Base-by-base conservation (phyloP, 2,888 invertebrate species). In the Phaedon cochleariae region DNA sequence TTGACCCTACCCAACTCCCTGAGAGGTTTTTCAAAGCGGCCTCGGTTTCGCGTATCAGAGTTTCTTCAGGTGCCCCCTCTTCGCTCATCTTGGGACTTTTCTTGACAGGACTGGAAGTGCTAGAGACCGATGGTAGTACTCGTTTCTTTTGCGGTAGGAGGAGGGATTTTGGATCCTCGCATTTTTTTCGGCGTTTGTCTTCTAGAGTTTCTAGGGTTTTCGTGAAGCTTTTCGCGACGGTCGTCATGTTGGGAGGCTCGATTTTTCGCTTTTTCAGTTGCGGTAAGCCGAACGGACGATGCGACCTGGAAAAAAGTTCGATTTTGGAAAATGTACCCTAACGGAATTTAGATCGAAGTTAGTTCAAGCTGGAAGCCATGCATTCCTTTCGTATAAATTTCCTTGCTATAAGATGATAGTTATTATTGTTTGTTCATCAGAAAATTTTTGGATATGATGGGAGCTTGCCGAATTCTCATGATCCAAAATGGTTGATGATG, bases 21-120 rank as follows among this genome's bases (percentile, higher is more conserved):
- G 95, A 94, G n/a, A 96, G 84, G 73, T 92, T 92, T 81, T 93
- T 93, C 29, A 96, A 83, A 0, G 95, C 95, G 1, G 93, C 93
- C 81, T 95, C 95, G 1, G 96, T 95, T 82, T 96, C 95, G 57
- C 93, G 87, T 69, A 96, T 93, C 60, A 94, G 86, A 0, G 90
- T 91, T 81, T 95, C 95, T 78, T 94, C 92, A 75, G 93, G 93
- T 15, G 76, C 78, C 57, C 80, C 80, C 59, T 83, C 84, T 61
- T 80, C 79, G 3, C 68, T 83, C 73, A 76, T 85, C 85, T 79
- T 87, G 83, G 76, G 86, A 83, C 73, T 78, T 70, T 84, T 84
- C 73, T 83, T 83, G 5, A 79, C 76, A 3, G 83, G 81, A 70
- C 82, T 82, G 41, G 70, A 73, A 7, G 76, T 65, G 3, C 77